phyloP scores from a whole-genome alignment of 2,113 vertebrate genomes.

The Elanus axillaris region DNA sequence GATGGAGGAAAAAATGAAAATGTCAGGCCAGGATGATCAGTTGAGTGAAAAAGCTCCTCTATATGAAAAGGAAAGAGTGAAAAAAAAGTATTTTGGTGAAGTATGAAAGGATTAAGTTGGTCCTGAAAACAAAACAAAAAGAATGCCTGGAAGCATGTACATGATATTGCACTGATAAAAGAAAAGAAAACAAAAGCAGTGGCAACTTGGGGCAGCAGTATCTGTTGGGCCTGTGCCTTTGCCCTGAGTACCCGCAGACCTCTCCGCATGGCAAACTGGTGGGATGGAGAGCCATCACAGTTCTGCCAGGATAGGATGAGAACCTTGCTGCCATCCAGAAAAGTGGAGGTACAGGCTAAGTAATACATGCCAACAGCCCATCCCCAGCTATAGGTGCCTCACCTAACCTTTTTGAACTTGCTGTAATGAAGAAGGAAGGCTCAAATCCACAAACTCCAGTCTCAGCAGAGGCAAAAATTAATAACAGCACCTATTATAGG shows the following conservation, averaged over 20 bases:
- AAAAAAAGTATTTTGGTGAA: neutral
- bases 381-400: rapidly evolving
- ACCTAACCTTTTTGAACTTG: neutral
- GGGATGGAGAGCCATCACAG: neutral
- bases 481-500: neutral
- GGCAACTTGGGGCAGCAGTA: neutral
- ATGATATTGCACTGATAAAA: neutral
- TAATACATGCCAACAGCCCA: rapidly evolving
- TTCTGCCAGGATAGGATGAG: neutral
- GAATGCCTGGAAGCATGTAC: neutral
- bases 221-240: neutral
- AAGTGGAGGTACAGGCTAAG: neutral
- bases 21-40: neutral
- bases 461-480: neutral
- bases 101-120: neutral
- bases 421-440: neutral
- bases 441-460: neutral
- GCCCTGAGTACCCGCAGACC: neutral
- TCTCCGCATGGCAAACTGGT: neutral
- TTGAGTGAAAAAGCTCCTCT: neutral
- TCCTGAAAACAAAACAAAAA: neutral
- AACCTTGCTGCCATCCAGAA: neutral
- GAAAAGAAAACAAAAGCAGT: neutral
- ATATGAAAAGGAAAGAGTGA: neutral
- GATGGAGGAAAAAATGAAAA: neutral